A percentile compares a stretch with the other conserved stretches of the same genome.
These are phyloP conservation scores for Melanotaenia parkinsoni DNA, from an alignment of 2,797 vertebrate genomes.

Conservation along the genomic window DNA sequence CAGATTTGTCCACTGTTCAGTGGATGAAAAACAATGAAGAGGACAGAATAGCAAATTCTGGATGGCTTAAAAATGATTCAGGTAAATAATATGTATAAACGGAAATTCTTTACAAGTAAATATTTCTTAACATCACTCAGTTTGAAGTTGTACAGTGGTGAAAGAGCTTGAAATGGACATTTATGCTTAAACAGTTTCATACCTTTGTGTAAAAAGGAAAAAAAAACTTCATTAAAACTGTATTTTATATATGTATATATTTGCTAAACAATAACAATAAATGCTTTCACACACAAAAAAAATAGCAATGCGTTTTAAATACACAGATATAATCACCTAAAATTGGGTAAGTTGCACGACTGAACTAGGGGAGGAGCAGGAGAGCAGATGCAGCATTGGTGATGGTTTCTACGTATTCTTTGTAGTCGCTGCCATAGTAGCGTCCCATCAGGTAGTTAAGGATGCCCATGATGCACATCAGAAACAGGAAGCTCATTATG, in stretches of 20 bases:
- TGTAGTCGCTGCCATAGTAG: conserved; percentile 86
- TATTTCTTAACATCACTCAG: background rate
- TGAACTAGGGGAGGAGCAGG: conserved; percentile 88
- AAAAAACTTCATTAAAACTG: no score
- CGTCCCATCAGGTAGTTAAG: conserved; percentile 87
- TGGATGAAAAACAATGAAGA: background rate
- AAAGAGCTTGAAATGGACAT: background rate
- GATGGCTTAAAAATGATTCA: background rate
- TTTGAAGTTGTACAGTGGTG: background rate
- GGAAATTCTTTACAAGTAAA: background rate
- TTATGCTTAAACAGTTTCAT: background rate
- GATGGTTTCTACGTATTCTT: conserved; percentile 87
- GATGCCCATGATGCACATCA: conserved; percentile 92
- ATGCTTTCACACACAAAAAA: conserved; percentile 18
- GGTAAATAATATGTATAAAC: background rate
- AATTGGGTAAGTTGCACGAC: background rate
- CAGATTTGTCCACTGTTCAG: conserved; percentile 3
- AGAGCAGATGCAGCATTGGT: conserved; percentile 87
- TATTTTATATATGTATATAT: background rate
- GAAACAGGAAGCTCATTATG: conserved; percentile 88
- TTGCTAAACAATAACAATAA: conserved; percentile 37
- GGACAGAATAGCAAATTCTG: background rate
- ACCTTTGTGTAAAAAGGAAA: background rate
- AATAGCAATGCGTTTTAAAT: background rate
- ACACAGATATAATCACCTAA: background rate